A percentile compares a stretch with the other conserved stretches of the same genome.
phyloP scores from a whole-genome alignment of 2,113 vertebrate genomes.

The Nycticebus coucang region DNA sequence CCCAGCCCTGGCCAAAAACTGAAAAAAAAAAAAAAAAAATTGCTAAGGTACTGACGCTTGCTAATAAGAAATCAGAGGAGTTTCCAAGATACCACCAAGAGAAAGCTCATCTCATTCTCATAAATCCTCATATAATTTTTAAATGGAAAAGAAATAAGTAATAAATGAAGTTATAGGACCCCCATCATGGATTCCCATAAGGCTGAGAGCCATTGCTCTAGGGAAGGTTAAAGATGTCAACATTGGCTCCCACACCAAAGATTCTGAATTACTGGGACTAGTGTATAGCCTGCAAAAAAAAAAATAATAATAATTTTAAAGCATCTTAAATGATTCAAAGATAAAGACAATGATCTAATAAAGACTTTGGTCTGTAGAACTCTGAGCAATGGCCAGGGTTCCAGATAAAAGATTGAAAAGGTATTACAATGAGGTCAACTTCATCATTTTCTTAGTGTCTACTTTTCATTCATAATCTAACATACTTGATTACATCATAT shows the following conservation, averaged over 20 bases:
- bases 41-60: neutral
- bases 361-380: neutral
- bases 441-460: slow-evolving; percentile 24
- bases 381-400: neutral
- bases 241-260: neutral
- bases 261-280: slow-evolving; percentile 6
- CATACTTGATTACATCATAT: neutral
- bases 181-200: neutral
- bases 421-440: neutral
- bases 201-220: neutral
- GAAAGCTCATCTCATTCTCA: slow-evolving; percentile 16
- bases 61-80: neutral
- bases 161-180: neutral
- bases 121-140: slow-evolving; percentile 2
- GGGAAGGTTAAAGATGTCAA: neutral
- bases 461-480: neutral
- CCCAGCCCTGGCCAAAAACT: too few species aligned
- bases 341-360: neutral
- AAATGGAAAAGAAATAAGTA: neutral
- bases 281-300: neutral
- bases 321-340: neutral
- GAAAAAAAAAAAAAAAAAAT: too few species aligned
- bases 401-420: neutral
- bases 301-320: neutral
- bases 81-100: neutral